Evolutionary conservation across 1,140 invertebrate species (phyloP), one percentile per base, ranked within the genome.

Genomic region (Neocloeon triangulifer): DNA sequence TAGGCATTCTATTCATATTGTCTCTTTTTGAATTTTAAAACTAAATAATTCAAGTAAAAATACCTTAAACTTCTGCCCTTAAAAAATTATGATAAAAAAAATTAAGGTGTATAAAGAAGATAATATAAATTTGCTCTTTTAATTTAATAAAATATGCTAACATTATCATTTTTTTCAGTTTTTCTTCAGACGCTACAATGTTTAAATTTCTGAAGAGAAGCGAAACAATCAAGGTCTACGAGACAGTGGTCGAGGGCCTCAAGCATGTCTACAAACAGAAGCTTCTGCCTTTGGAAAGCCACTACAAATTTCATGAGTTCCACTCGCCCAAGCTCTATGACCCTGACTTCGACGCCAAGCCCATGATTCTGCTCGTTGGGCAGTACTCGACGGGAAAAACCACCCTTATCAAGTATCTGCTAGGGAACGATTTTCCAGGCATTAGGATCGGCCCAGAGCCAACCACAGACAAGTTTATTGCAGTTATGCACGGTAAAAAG

Each of bases 371-470:
- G 21, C 57, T 98, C 1, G 85, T 98, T 25, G 94, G 94, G 0
- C 92, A 97, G 51, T 98, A 98, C 55, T 97, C 92, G 0, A 97
- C 92, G 2, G 94, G 92, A 39, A 98, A 98, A 63, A 97, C 92
- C 0, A 96, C 91, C 1, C 96, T 97, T 48, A 98, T 98, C 37
- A 77, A 85, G 39, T 92, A 92, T 52, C 55, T 94, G n/a, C 50
- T 94, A 27, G 85, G 91, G 50, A 62, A 79, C 45, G 88, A 95
- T 41, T 95, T 92, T 50, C 88, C 88, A 15, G 88, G 86, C 18
- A 91, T 92, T 36, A 62, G 88, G 35, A 94, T 95, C 41, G 89
- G 89, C 0, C 89, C 89, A 0, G 88, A 92, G 53, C 85, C 86
- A 4, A 99, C 94, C 0, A 99, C 94, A 4, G 94, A 99, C 56